Base-by-base conservation (phyloP, 2,113 vertebrate genomes). In the Ploceus nigricollis region DNA sequence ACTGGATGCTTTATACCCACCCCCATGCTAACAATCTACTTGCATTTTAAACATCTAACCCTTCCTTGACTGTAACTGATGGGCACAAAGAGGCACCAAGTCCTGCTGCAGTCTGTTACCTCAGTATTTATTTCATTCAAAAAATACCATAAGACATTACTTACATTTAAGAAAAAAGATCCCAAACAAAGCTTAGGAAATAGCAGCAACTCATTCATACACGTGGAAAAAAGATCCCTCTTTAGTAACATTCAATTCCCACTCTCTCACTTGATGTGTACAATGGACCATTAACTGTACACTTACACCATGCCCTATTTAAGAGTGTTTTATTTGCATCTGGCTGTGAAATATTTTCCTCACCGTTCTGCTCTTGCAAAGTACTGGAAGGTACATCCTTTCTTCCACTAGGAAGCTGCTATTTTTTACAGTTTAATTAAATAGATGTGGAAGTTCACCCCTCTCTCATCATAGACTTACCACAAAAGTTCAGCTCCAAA, bases 401-500 rank as follows among this genome's bases (percentile, higher is more conserved):
- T 53, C 45, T 44, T 58, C 56, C 51, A 45, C 15, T 25, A 72
- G 9, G 45, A n/a, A 79, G 42, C 16, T 28, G 44, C 24, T 58
- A 5, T 6, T 60, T 58, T 56, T 56, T 33, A 64, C 24, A 47
- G 20, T 58, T 82, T 15, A 66, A 70, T 53, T 10, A 28, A 45
- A 57, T 0, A 54, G 15, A 51, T n/a, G 20, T 45, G 25, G 33
- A 79, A 63, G 20, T 94, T 94, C n/a, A 87, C 15, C 48, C 57
- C 31, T 30, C 48, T 50, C 51, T 83, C 42, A 18, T n/a, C 57
- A 24, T 1, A 40, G 66, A 96, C 88, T 93, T 90, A 90, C 91
- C 94, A 86, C 42, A 73, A 47, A 39, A 90, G 44, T 58, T 78
- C 76, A 95, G 76, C 42, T 89, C 45, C 75, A 31, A 64, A 80